A percentile compares a stretch with the other conserved stretches of the same genome.
Evolutionary conservation across 2,797 vertebrate species (phyloP).

Genomic region (Arctocebus calabarensis): DNA sequence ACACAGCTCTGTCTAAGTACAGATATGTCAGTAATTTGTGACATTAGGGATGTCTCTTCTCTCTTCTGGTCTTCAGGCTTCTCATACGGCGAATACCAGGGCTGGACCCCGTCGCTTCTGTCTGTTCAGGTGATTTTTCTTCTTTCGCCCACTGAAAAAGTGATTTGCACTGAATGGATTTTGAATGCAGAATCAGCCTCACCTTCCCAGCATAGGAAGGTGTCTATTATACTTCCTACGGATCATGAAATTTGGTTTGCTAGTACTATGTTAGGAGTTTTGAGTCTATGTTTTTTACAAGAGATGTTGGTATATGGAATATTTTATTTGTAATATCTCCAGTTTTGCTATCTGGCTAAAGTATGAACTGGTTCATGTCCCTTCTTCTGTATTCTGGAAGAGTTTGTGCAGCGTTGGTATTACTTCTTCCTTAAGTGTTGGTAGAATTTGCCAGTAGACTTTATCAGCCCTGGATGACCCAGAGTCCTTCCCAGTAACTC

Average conservation of each 20-base stretch:
- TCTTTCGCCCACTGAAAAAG: not conserved
- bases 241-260: not conserved
- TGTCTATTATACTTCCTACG: not conserved
- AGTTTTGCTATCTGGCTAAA: not conserved
- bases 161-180: not conserved
- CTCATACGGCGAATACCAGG: not conserved
- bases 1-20: not conserved
- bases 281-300: not conserved
- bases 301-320: not conserved
- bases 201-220: not conserved
- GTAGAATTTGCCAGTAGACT: not conserved
- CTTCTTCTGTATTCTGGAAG: not conserved
- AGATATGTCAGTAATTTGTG: not conserved
- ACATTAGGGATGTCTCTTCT: not conserved
- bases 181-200: slow-evolving; percentile 25
- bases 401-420: not conserved
- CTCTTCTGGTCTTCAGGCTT: not conserved
- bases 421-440: slow-evolving; percentile 12
- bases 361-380: not conserved
- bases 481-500: not conserved
- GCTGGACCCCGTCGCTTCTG: not conserved
- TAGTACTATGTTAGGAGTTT: not conserved
- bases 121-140: not conserved
- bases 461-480: not conserved
- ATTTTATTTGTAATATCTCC: not conserved